A percentile compares a stretch with the other conserved stretches of the same genome.
Conservation (phyloP, 2,797 vertebrate genomes). For the Falco novaeseelandiae region DNA sequence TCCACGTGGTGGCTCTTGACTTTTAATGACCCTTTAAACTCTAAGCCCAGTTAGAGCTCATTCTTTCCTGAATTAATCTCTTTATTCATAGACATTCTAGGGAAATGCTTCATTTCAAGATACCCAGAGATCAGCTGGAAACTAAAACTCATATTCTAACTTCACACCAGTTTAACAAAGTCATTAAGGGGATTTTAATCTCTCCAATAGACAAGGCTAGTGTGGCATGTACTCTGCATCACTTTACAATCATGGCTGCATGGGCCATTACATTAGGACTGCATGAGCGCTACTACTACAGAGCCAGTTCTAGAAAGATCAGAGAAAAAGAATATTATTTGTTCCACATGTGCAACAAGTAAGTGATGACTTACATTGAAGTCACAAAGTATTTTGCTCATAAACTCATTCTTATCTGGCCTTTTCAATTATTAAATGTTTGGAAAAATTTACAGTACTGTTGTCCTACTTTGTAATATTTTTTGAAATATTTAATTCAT, state of each 20-base stretch:
- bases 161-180: not conserved
- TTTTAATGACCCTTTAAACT: not conserved
- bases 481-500: not conserved
- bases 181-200: not conserved
- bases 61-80: not conserved
- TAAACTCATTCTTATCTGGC: not conserved
- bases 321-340: not conserved
- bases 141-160: not conserved
- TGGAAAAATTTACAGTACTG: not conserved
- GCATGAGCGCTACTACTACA: not conserved
- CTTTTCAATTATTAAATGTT: not conserved
- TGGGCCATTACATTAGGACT: not conserved
- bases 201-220: not conserved
- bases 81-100: not conserved
- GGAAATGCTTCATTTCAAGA: not conserved
- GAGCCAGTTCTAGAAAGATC: not conserved
- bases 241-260: not conserved
- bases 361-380: not conserved
- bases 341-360: not conserved
- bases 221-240: not conserved
- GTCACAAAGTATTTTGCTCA: not conserved
- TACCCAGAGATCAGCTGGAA: not conserved
- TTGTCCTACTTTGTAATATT: not conserved
- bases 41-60: not conserved
- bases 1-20: not conserved